A percentile compares a stretch with the other conserved stretches of the same genome.
Evolutionary conservation across 2,113 vertebrate genomes (phyloP).

Genomic region (Peromyscus maniculatus): DNA sequence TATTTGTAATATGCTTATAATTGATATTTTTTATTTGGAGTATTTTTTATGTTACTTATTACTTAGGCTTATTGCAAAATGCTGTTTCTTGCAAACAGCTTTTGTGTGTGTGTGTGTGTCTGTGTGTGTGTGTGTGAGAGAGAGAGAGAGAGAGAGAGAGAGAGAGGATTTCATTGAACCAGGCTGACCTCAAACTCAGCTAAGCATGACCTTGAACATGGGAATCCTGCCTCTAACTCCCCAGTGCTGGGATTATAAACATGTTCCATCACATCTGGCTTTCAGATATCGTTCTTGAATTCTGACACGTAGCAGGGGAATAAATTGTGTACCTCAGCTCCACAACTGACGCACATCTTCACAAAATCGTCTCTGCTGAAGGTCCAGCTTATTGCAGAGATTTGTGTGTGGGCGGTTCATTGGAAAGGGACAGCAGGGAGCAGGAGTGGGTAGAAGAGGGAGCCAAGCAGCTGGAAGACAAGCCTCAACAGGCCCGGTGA

Average conservation of each 20-base stretch:
- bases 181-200: not conserved
- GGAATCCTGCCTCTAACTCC: not conserved
- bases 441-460: not conserved
- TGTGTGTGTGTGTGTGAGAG: no score
- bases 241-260: not conserved
- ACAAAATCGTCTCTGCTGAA: not conserved
- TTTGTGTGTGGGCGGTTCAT: constrained; percentile 7
- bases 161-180: not conserved
- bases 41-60: constrained; percentile 1
- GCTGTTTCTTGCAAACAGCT: not conserved
- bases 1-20: not conserved
- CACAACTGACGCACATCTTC: not conserved
- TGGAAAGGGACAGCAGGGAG: not conserved
- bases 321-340: not conserved
- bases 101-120: no score
- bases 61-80: not conserved
- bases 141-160: no score
- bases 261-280: not conserved
- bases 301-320: not conserved
- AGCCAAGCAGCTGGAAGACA: not conserved
- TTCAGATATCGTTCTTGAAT: not conserved
- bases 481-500: not conserved
- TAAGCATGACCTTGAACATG: not conserved
- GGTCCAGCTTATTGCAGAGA: not conserved
- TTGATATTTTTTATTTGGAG: not conserved